These are phyloP conservation scores for Lerista edwardsae DNA, from an alignment of 2,797 vertebrate genomes.

Conservation along the genomic window DNA sequence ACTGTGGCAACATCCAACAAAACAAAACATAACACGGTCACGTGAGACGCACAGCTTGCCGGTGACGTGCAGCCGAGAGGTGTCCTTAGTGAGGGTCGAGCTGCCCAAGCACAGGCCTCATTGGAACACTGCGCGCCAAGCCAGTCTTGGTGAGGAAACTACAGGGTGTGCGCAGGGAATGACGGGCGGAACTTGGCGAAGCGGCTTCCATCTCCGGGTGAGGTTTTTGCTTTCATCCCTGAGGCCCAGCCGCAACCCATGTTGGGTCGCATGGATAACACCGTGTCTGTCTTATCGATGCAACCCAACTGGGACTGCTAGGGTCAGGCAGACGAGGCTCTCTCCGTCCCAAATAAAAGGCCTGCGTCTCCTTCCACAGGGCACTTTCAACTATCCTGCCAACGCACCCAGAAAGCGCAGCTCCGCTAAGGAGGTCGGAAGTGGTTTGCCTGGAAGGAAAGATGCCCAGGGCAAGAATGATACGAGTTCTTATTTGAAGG, in stretches of 20 bases:
- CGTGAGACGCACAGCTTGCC: neutral
- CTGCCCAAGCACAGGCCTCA: neutral
- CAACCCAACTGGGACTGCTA: neutral
- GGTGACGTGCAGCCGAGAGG: neutral
- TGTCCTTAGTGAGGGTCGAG: neutral
- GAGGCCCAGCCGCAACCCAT: neutral
- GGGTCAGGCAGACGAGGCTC: neutral
- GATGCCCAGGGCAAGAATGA: neutral
- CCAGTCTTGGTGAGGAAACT: neutral
- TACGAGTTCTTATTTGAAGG: neutral
- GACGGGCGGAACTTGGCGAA: neutral
- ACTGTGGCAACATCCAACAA: constrained; percentile 24
- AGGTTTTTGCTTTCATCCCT: neutral
- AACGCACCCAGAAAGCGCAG: neutral
- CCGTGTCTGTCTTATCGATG: neutral
- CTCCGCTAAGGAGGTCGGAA: neutral
- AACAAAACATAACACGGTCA: constrained; percentile 30
- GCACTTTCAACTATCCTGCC: neutral
- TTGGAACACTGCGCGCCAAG: neutral
- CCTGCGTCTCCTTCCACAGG: neutral
- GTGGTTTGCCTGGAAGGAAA: neutral
- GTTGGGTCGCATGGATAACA: neutral
- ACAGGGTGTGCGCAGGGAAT: neutral
- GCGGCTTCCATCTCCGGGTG: neutral
- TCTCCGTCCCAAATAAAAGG: neutral